Conservation (phyloP, 2,888 invertebrate genomes). For the Leucophora obtusa region DNA sequence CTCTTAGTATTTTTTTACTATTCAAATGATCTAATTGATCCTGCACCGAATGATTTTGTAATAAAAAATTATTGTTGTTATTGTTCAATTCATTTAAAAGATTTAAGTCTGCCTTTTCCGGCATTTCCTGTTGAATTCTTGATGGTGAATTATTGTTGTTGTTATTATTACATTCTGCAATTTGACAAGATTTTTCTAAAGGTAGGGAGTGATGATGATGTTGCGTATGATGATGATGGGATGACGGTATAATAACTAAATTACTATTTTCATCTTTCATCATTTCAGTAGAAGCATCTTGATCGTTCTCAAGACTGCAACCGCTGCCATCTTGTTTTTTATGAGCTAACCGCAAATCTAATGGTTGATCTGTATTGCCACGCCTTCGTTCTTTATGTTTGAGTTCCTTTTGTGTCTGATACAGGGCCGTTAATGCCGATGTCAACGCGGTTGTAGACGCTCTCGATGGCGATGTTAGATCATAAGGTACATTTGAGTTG, state of each 20-base stretch:
- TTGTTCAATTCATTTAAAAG: slow-evolving; percentile 57
- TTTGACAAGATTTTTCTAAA: slow-evolving; percentile 62
- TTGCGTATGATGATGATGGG: slow-evolving; percentile 20
- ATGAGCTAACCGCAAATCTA: slow-evolving; percentile 92
- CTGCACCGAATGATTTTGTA: slow-evolving; percentile 47
- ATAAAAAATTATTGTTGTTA: slow-evolving; percentile 45
- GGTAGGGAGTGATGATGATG: slow-evolving; percentile 46
- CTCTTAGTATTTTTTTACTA: slow-evolving; percentile 57
- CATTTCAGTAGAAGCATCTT: slow-evolving; percentile 55
- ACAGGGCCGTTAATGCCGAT: slow-evolving; percentile 71
- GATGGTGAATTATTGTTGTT: slow-evolving; percentile 26
- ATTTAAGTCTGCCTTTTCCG: slow-evolving; percentile 56
- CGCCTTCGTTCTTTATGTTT: slow-evolving; percentile 73
- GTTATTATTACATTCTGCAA: slow-evolving; percentile 52
- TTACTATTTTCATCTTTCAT: slow-evolving; percentile 92
- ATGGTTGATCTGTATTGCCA: slow-evolving; percentile 84
- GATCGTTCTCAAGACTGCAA: slow-evolving; percentile 49
- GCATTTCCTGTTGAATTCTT: slow-evolving; percentile 29
- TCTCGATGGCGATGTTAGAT: slow-evolving; percentile 80
- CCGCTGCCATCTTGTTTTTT: slow-evolving; percentile 82
- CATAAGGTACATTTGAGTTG: slow-evolving; percentile 83
- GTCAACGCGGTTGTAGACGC: slow-evolving; percentile 71
- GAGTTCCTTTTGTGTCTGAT: slow-evolving; percentile 68
- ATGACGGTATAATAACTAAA: slow-evolving; percentile 80
- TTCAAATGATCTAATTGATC: slow-evolving; percentile 56